Percentiles rank a stretch among this genome's conserved stretches.
Evolutionary conservation across 2,888 invertebrate species (phyloP).

Genomic region (Drosophila longiperda): DNA sequence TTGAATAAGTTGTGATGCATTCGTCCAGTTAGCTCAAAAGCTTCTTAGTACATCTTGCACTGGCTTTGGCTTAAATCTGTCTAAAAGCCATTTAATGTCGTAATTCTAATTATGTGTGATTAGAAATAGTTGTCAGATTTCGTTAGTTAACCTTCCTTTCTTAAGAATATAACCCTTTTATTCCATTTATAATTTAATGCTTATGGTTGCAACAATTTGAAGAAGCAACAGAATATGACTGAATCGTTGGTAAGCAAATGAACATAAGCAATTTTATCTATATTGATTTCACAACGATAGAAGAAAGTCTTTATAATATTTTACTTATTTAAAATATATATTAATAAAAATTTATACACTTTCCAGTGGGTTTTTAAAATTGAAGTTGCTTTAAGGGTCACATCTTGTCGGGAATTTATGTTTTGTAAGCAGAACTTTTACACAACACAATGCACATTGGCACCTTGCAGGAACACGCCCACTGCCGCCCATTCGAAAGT

Average conservation of each 20-base stretch:
- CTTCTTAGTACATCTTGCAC: constrained; percentile 9
- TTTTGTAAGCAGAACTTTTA: constrained; percentile 38
- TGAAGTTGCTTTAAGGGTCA: constrained; percentile 31
- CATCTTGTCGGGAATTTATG: constrained; percentile 45
- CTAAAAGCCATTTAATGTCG: background rate
- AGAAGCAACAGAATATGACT: background rate
- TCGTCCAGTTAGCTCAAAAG: constrained; percentile 11
- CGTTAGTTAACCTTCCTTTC: background rate
- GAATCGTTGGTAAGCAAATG: background rate
- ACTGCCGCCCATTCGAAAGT: constrained; percentile 50
- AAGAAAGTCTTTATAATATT: background rate
- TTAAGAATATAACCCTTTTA: background rate
- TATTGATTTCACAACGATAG: background rate
- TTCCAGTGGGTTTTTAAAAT: background rate
- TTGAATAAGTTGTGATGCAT: constrained; percentile 13
- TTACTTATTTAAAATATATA: background rate
- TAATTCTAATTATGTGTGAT: background rate
- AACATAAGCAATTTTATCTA: background rate
- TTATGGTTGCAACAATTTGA: background rate
- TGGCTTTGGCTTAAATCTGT: background rate
- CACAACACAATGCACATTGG: constrained; percentile 47
- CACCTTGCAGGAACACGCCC: constrained; percentile 12
- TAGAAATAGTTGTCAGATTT: background rate
- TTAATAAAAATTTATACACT: constrained; percentile 13
- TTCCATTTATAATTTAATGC: background rate